Evolutionary conservation across 2,113 vertebrate species (phyloP).

Genomic region (Gnathonemus longibarbis): DNA sequence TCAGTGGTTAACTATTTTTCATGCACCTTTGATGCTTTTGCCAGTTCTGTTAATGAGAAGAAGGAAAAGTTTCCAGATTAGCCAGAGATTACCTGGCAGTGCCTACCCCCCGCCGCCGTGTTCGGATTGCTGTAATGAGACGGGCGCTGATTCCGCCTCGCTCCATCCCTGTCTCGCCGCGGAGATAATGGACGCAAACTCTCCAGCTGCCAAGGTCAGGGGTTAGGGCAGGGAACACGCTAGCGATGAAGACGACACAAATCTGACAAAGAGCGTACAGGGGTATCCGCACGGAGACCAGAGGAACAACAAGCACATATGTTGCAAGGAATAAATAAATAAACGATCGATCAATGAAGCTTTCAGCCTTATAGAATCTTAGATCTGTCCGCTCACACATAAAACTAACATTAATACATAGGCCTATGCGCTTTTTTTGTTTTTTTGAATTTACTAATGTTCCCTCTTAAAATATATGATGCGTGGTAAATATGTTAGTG

Average conservation of each 20-base stretch:
- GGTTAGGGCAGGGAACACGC: background rate
- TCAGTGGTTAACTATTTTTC: background rate
- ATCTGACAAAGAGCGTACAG: background rate
- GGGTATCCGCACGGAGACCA: background rate
- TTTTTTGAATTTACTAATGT: background rate
- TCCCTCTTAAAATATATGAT: background rate
- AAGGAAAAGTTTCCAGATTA: background rate
- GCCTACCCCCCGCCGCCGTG: background rate
- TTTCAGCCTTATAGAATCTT: background rate
- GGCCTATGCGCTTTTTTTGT: background rate
- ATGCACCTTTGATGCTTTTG: background rate
- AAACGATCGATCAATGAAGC: background rate
- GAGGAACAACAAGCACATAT: background rate
- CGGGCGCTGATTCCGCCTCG: background rate
- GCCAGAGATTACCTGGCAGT: background rate
- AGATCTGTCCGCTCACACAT: background rate
- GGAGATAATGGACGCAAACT: background rate
- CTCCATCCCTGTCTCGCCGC: background rate
- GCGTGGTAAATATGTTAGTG: background rate
- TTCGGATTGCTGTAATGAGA: background rate
- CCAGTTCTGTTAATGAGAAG: background rate
- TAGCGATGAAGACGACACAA: background rate
- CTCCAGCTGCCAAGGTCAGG: constrained; percentile 12
- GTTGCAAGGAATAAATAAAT: background rate
- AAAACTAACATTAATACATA: background rate